Base-by-base conservation (phyloP, 2,797 vertebrate species). In the Anabas testudineus region DNA sequence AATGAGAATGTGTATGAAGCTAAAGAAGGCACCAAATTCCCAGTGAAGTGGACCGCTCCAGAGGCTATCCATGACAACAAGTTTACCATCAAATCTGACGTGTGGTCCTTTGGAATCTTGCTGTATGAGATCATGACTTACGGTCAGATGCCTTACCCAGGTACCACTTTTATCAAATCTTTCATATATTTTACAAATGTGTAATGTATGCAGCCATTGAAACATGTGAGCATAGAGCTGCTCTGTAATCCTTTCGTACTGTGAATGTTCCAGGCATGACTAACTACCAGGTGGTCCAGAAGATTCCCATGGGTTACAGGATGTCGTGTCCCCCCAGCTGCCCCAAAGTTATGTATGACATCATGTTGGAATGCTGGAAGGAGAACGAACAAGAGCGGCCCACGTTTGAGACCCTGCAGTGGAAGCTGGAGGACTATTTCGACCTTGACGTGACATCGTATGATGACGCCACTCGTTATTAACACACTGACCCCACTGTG, bases 71-170 rank as follows among this genome's bases (percentile, higher is more conserved):
- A 72, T 14, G 72, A 79, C n/a, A 95, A 92, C 88, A 95, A 90
- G 85, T 99, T 97, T 90, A 95, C 88, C 68, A 91, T 98, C 84
- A 99, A 99, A 82, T 99, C 97, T 0, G 98, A 99, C 37, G 90
- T 99, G 37, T 99, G 98, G 98, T 97, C 97, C 21, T 99, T 98
- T 84, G 98, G 97, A 47, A 92, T 99, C 82, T 90, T 99, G 75
- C 91, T 99, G 55, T 96, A 94, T 84, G 98, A 99, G 95, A 98
- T 99, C 86, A 86, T 97, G 81, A 99, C 98, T 16, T 98, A 95
- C 0, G 98, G 97, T 68, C 93, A 96, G 90, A 95, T 92, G 90
- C 98, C 98, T 5, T 99, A 99, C 19, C 90, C 91, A 78, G 88
- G 98, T 99, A 89, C 94, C 94, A 87, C 28, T 42, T 21, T 2